Conservation (phyloP, 2,113 vertebrate genomes). For the Copsychus sechellarum region DNA sequence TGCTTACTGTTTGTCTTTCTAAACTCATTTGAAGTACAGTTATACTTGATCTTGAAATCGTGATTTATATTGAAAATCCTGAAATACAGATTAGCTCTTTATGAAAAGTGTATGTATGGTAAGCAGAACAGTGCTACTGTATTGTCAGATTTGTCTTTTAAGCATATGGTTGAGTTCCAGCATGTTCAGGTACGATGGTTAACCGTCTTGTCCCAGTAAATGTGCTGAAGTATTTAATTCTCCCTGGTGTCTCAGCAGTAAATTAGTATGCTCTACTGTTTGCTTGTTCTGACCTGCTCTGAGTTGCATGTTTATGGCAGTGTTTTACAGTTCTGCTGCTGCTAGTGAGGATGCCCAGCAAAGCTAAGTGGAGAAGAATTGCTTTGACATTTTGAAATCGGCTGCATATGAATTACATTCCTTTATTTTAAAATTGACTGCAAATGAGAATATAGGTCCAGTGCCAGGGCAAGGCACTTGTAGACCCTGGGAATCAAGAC, state of each 20-base stretch:
- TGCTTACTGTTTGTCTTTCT: background rate
- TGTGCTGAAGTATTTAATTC: constrained; percentile 25
- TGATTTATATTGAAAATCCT: background rate
- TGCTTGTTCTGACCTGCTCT: constrained; percentile 30
- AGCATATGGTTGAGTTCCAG: background rate
- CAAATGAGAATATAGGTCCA: background rate
- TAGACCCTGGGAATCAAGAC: background rate
- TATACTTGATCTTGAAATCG: background rate
- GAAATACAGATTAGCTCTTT: background rate
- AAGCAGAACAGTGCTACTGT: background rate
- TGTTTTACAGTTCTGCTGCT: background rate
- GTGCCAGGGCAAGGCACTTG: background rate
- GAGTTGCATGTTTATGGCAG: background rate
- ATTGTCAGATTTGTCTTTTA: background rate
- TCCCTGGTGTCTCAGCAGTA: background rate
- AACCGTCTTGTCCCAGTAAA: background rate
- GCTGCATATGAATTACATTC: background rate
- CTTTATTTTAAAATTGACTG: background rate
- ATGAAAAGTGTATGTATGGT: rapidly evolving
- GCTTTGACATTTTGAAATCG: background rate
- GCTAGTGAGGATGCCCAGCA: background rate
- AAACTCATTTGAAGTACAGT: background rate
- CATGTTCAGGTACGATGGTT: background rate
- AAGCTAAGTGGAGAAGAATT: background rate
- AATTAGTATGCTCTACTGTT: background rate